These are phyloP conservation scores for Platysteira castanea DNA, from an alignment of 2,113 vertebrate species.

Conservation along the genomic window DNA sequence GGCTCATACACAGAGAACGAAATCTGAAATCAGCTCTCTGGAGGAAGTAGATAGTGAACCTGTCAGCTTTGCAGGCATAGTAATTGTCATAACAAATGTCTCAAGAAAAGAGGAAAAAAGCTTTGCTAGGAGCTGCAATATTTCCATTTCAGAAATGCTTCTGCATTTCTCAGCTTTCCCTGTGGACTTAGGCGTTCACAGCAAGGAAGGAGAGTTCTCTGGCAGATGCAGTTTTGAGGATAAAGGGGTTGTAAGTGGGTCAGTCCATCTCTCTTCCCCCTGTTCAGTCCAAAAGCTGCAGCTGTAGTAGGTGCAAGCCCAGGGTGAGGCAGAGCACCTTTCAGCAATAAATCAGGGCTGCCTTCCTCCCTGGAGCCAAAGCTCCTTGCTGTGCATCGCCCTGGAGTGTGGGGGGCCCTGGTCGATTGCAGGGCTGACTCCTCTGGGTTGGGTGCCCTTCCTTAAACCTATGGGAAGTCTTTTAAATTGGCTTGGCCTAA, in stretches of 20 bases:
- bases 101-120: background rate
- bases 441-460: background rate
- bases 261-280: background rate
- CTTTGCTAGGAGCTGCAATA: background rate
- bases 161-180: background rate
- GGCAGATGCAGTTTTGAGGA: background rate
- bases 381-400: rapidly evolving
- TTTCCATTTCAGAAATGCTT: background rate
- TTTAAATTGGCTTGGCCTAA: background rate
- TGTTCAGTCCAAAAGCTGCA: background rate
- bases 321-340: background rate
- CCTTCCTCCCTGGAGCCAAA: background rate
- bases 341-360: background rate
- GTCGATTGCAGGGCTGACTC: background rate
- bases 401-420: background rate
- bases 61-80: background rate
- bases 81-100: background rate
- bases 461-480: background rate
- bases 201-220: background rate
- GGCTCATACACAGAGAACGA: background rate
- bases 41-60: background rate
- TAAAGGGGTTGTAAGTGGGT: background rate
- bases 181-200: background rate
- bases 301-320: background rate
- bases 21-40: background rate